Percentiles rank a stretch among this genome's conserved stretches.
phyloP scores from a whole-genome alignment of 64 coral and sea anemone genomes.

The Actinia equina region DNA sequence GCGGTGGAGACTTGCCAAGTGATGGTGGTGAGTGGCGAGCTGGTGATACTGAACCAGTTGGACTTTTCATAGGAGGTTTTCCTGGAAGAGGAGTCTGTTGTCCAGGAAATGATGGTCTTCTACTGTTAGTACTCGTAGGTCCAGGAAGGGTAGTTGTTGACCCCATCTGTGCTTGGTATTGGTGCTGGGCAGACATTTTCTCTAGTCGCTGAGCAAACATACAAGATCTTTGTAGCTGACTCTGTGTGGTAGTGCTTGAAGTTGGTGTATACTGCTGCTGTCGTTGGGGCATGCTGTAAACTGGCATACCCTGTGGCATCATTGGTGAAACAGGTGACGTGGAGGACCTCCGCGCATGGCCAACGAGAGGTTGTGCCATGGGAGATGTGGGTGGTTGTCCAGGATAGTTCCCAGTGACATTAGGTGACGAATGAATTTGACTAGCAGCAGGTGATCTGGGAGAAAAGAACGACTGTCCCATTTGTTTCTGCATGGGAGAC shows the following conservation, averaged over 20 bases:
- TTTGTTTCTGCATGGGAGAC: constrained; percentile 34
- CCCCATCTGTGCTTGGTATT: constrained; percentile 38
- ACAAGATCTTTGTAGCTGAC: constrained; percentile 40
- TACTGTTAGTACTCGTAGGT: neutral
- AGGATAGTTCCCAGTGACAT: constrained; percentile 16
- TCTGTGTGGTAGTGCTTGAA: neutral
- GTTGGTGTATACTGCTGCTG: constrained; percentile 27
- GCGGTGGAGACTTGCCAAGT: constrained; percentile 5
- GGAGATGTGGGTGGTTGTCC: constrained; percentile 51
- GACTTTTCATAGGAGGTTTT: constrained; percentile 18
- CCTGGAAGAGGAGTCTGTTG: constrained; percentile 28
- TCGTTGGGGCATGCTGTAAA: constrained; percentile 23
- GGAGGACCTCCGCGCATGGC: constrained; percentile 11
- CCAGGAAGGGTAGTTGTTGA: constrained; percentile 1
- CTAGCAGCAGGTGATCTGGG: constrained; percentile 23
- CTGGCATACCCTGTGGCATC: constrained; percentile 20
- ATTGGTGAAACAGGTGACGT: constrained; percentile 41
- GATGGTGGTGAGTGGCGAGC: constrained; percentile 6
- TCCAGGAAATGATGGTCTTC: constrained; percentile 38
- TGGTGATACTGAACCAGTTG: constrained; percentile 10
- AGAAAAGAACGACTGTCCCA: constrained; percentile 39
- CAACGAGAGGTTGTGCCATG: constrained; percentile 35
- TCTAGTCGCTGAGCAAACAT: constrained; percentile 46
- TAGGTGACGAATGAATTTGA: constrained; percentile 32
- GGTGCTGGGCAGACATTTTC: constrained; percentile 34